Conservation (phyloP, 2,797 vertebrate species). For the Cryptoblepharus egeriae region DNA sequence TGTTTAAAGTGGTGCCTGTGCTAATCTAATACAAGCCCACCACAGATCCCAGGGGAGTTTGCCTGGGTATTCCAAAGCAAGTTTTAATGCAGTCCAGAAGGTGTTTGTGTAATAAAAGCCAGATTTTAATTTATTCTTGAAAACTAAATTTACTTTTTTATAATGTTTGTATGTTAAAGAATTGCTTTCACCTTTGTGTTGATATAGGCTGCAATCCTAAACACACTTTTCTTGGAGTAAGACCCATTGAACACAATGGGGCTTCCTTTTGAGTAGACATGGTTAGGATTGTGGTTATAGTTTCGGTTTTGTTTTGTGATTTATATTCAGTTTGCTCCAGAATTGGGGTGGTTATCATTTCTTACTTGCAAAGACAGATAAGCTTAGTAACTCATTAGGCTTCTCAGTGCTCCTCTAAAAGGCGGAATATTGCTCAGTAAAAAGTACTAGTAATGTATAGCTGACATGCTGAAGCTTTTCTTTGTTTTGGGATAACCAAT, state of each 20-base stretch:
- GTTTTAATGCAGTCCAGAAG: constrained; percentile 52
- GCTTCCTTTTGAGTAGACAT: too few species aligned
- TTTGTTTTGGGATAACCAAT: background rate
- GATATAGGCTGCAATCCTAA: too few species aligned
- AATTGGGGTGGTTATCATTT: background rate
- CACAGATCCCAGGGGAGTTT: constrained; percentile 63
- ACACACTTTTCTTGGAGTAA: too few species aligned
- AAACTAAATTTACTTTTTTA: constrained; percentile 45
- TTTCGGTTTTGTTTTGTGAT: constrained; percentile 32
- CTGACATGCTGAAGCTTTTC: constrained; percentile 7
- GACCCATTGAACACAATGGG: too few species aligned
- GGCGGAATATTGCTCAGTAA: background rate
- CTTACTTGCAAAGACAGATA: too few species aligned
- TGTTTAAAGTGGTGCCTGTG: constrained; percentile 65
- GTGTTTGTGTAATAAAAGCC: constrained; percentile 50
- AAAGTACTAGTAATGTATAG: background rate
- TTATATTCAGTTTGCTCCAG: constrained; percentile 16
- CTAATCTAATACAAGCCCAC: constrained; percentile 63
- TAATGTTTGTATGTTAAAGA: constrained; percentile 36
- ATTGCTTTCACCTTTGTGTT: constrained; percentile 12
- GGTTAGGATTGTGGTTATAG: too few species aligned
- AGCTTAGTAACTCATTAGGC: too few species aligned
- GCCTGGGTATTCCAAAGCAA: constrained; percentile 55
- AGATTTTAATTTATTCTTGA: constrained; percentile 39
- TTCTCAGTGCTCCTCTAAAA: background rate